Evolutionary conservation across 35 echinoderm and acorn worm species (phyloP).

Genomic region (Patiria miniata): DNA sequence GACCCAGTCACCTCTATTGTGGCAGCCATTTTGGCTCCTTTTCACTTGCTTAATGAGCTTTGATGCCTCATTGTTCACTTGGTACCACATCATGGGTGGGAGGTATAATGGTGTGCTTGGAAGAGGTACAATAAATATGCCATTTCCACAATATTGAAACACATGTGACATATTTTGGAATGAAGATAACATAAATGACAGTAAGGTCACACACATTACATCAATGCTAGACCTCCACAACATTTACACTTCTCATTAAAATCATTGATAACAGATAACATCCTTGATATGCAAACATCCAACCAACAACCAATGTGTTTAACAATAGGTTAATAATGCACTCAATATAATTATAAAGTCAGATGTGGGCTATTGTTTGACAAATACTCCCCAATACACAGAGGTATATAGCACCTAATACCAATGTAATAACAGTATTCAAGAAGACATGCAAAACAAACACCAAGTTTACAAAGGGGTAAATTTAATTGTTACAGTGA

Average conservation of each 20-base stretch:
- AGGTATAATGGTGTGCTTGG: neutral
- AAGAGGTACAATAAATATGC: neutral
- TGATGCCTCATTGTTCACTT: neutral
- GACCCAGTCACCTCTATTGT: neutral
- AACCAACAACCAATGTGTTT: neutral
- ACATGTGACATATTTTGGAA: neutral
- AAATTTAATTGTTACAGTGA: no score
- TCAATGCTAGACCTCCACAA: neutral
- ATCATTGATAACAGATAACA: neutral
- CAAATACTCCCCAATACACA: no score
- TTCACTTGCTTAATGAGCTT: slow-evolving; percentile 6
- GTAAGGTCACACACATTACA: neutral
- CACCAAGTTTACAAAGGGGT: no score
- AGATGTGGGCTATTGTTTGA: no score
- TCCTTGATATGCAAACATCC: no score
- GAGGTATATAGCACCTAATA: no score
- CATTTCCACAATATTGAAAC: no score
- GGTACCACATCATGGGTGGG: neutral
- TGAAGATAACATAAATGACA: neutral
- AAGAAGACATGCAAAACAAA: no score
- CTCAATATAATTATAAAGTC: no score
- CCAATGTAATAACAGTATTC: no score
- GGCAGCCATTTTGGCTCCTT: neutral
- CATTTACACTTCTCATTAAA: slow-evolving; percentile 26
- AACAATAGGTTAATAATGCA: neutral